phyloP scores from a whole-genome alignment of 2,888 invertebrate genomes.

The Antheraea assamensis region DNA sequence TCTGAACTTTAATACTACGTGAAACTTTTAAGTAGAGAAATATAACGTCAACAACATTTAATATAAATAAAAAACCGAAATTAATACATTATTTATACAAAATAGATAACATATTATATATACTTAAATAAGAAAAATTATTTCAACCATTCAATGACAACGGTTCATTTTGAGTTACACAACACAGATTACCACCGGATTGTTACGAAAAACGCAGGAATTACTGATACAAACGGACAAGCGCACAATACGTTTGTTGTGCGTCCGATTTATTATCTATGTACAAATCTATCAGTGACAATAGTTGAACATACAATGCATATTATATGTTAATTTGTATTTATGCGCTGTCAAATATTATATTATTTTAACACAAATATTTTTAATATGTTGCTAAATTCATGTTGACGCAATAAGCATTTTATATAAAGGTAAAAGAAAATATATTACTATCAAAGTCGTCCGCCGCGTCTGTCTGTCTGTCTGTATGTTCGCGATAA shows the following conservation, averaged over 20 bases:
- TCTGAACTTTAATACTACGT: neutral
- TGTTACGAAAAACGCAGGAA: slow-evolving; percentile 62
- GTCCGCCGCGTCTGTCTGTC: too few species aligned
- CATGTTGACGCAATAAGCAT: neutral
- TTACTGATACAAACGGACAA: slow-evolving; percentile 30
- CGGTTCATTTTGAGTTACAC: slow-evolving; percentile 49
- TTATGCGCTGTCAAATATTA: neutral
- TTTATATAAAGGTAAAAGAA: neutral
- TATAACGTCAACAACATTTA: neutral
- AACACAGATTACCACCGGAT: slow-evolving; percentile 59
- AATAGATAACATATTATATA: neutral
- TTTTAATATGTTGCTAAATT: neutral
- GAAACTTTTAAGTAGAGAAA: neutral
- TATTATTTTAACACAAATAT: neutral
- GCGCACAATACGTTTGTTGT: slow-evolving; percentile 36
- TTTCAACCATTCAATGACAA: neutral
- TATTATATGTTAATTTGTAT: slow-evolving; percentile 5
- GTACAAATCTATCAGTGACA: slow-evolving; percentile 23
- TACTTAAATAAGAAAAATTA: neutral
- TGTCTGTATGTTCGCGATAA: too few species aligned
- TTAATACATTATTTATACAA: neutral
- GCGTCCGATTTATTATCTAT: slow-evolving; percentile 28
- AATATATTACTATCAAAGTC: too few species aligned
- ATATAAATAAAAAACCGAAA: neutral
- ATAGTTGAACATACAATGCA: slow-evolving; percentile 9